Base-by-base conservation (phyloP, 2,797 vertebrate genomes). In the Serranus cabrilla region DNA sequence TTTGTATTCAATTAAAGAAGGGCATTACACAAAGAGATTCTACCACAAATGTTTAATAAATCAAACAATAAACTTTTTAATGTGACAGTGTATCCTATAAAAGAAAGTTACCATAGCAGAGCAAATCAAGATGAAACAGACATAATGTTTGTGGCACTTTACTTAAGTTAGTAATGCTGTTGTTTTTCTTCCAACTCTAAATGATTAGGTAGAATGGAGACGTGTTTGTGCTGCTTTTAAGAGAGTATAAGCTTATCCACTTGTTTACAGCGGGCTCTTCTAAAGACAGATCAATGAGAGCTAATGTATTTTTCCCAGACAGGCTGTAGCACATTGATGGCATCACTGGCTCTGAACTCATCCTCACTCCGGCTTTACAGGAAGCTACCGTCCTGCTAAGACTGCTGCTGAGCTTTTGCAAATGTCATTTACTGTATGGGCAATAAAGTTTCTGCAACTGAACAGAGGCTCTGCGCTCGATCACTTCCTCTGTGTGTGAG, bases 251-350 rank as follows among this genome's bases (percentile, higher is more conserved):
- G 34, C 27, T 10, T 5, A 4, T 37, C 42, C 12, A 37, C 50
- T 61, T 50, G 34, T 42, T 76, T n/a, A 9, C 27, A 45, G 13
- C 70, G 56, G 62, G 81, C 66, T 75, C 66, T 49, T 37, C 58
- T 71, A 21, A 34, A 72, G 65, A 64, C 69, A 47, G 82, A 91
- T 91, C 81, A 76, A 90, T 92, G 65, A 73, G 50, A 31, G 37
- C 51, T 83, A 82, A 87, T 86, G 83, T 68, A 78, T 75, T 74
- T 20, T 72, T 54, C 71, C 67, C 71, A 63, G 77, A 71, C 69
- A 45, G 52, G 34, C 66, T 60, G 57, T 63, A 59, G 62, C 43
- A 51, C 46, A 14, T 27, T 17, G 67, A 80, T 49, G 71, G 66
- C 64, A 75, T 80, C 20, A 10, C 47, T 40, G 57, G 62, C 70